Percentiles rank a stretch among this genome's conserved stretches.
Evolutionary conservation across 2,797 vertebrate genomes (phyloP).

Genomic region (Lutjanus argentimaculatus): DNA sequence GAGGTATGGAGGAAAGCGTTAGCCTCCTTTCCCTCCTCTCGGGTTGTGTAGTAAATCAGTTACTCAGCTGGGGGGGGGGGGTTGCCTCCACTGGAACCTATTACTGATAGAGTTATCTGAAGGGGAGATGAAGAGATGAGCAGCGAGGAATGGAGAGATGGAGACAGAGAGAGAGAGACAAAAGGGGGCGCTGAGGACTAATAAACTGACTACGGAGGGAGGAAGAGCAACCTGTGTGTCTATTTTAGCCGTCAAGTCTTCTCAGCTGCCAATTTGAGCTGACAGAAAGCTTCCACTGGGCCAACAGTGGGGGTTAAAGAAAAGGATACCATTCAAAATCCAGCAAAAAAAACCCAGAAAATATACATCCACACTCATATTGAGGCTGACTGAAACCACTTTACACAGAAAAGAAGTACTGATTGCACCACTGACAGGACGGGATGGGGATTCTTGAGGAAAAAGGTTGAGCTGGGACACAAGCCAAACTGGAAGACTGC

Average conservation of each 20-base stretch:
- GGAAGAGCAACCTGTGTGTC: constrained; percentile 24
- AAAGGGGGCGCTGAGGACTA: constrained; percentile 50
- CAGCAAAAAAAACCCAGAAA: not conserved
- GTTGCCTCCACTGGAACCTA: constrained; percentile 45
- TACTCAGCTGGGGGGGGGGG: constrained; percentile 40
- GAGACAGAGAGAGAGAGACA: constrained; percentile 31
- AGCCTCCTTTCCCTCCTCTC: constrained; percentile 29
- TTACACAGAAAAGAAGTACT: not conserved
- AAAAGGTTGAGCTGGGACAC: constrained; percentile 7
- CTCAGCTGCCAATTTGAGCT: constrained; percentile 46
- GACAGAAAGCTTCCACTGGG: constrained; percentile 27
- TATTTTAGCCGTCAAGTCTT: constrained; percentile 29
- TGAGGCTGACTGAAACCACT: constrained; percentile 1
- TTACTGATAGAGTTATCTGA: constrained; percentile 48
- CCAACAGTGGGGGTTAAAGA: not conserved
- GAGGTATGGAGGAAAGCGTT: not conserved
- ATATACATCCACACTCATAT: not conserved
- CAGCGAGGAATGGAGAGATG: constrained; percentile 14
- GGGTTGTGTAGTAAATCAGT: constrained; percentile 44
- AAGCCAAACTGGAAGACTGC: constrained; percentile 31
- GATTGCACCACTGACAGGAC: not conserved
- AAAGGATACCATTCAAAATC: not conserved
- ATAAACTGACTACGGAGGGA: constrained; percentile 38
- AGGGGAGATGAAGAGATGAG: constrained; percentile 40
- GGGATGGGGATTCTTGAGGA: not conserved